A percentile compares a stretch with the other conserved stretches of the same genome.
Evolutionary conservation across 2,888 invertebrate species (phyloP).

Genomic region (Pegoplata infirma): DNA sequence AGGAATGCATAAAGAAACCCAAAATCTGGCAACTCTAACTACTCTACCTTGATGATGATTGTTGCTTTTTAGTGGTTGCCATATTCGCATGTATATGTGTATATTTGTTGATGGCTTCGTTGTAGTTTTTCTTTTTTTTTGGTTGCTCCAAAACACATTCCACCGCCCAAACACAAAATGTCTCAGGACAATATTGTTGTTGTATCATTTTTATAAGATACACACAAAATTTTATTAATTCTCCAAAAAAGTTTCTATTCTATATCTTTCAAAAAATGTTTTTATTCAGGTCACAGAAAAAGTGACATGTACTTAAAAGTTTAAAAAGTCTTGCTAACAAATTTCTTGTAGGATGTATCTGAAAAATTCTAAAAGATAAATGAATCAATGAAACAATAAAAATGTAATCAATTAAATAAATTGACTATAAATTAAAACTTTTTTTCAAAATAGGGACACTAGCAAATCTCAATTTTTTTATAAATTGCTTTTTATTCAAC

Average conservation of each 20-base stretch:
- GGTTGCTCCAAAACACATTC: conserved; percentile 47
- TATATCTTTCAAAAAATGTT: neutral
- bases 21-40: conserved; percentile 25
- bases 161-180: conserved; percentile 45
- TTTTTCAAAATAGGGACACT: neutral
- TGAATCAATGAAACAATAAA: neutral
- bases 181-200: conserved; percentile 37
- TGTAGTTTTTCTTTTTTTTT: too few relatives aligned
- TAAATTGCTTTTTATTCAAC: neutral
- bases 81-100: conserved; percentile 36
- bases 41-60: conserved; percentile 35
- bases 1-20: too few relatives aligned
- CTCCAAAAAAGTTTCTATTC: conserved; percentile 20
- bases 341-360: neutral
- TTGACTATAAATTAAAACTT: neutral
- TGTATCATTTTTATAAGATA: conserved; percentile 45
- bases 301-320: conserved; percentile 10
- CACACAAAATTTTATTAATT: conserved; percentile 53
- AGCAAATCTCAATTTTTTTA: neutral
- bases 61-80: conserved; percentile 55
- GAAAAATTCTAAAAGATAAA: neutral
- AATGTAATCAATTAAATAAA: neutral
- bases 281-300: conserved; percentile 44
- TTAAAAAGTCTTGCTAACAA: too few relatives aligned
- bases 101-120: too few relatives aligned